Percentiles rank a stretch among this genome's conserved stretches.
Conservation (phyloP, 2,797 vertebrate species). For the Anguilla marmorata region DNA sequence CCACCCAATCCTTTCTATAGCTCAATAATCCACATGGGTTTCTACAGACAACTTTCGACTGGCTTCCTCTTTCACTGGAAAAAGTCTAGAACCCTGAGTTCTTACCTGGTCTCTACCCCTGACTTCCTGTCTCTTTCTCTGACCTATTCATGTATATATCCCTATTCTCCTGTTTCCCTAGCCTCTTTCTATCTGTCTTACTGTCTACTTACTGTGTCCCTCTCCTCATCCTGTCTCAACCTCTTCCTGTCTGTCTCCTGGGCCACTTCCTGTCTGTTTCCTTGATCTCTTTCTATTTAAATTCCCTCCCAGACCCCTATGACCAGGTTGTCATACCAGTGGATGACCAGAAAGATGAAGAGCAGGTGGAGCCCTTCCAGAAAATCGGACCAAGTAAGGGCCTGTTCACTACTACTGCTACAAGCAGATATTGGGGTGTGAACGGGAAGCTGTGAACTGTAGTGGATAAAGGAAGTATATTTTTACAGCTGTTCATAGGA, state of each 20-base stretch:
- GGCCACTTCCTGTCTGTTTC: background rate
- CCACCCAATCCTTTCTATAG: background rate
- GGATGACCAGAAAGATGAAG: conserved; percentile 93
- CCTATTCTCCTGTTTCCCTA: background rate
- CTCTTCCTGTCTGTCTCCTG: background rate
- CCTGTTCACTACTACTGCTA: conserved; percentile 27
- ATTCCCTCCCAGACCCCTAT: conserved; percentile 83
- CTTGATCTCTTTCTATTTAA: background rate
- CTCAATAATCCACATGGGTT: background rate
- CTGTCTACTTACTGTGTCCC: background rate
- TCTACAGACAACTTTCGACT: background rate
- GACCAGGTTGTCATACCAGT: conserved; percentile 89
- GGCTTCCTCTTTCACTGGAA: background rate
- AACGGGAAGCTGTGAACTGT: background rate
- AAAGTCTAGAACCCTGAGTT: background rate
- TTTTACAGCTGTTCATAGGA: background rate
- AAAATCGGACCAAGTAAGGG: conserved; percentile 98
- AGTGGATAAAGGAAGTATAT: background rate
- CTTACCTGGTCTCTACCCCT: background rate
- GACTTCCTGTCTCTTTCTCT: background rate
- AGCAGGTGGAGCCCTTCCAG: conserved; percentile 88
- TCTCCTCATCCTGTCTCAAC: background rate
- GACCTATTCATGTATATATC: background rate
- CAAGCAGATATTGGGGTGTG: background rate
- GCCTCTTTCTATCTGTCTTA: background rate